Evolutionary conservation across 2,888 invertebrate genomes (phyloP), one percentile per base, ranked within the genome.

Genomic region (Protophormia terraenovae): DNA sequence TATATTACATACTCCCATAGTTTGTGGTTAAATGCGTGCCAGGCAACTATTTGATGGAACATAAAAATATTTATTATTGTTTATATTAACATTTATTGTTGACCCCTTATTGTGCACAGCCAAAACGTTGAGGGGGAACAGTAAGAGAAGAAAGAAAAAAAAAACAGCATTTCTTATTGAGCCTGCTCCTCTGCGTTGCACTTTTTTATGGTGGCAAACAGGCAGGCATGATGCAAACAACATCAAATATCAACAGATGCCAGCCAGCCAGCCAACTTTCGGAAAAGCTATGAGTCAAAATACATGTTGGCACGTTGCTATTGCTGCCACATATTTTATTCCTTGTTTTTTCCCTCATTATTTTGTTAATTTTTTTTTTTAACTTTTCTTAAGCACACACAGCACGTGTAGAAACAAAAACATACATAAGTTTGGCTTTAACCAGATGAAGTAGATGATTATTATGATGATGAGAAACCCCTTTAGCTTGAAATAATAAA

Each of bases 241-340:
- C 62, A 64, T 14, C 62, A 72, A 45, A 19, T 14, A 16, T 45
- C 64, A 64, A 72, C 79, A 79, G 64, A 79, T 79, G 79, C 22
- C 58, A 55, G n/a, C 55, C 67, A 58, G 16, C 58, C 69, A 60
- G 50, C 58, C 69, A 60, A 38, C 35, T 69, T 38, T 14, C 29
- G 53, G 35, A 58, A 60, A 71, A 32, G 29, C 41, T 53, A 64
- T 53, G 24, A 72, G 41, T 32, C 24, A 80, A 72, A 79, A 69
- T 55, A 16, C 66, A 66, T 72, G 45, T 66, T 53, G 75, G 81
- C 62, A 75, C 75, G 75, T 62, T 71, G 66, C 24, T 50, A 32
- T 27, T 53, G 32, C 41, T 27, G 66, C 47, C 24, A 38, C 22
- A 64, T 14, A 45, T 50, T 60, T n/a, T n/a, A n/a, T n/a, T n/a